phyloP scores from a whole-genome alignment of 2,797 vertebrate genomes.

The Enteromius trimaculatus region DNA sequence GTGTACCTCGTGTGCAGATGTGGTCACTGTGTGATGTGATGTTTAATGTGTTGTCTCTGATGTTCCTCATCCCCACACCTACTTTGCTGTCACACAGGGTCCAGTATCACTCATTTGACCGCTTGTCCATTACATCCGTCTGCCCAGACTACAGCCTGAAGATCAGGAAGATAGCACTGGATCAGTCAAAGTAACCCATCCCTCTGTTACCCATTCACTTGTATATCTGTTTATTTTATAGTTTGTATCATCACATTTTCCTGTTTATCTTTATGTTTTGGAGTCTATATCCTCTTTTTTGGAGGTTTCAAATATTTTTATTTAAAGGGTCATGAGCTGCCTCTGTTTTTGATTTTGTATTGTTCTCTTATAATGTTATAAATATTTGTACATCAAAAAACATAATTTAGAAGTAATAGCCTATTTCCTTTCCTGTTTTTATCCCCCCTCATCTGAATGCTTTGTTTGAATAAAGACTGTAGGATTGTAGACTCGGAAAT shows the following conservation, averaged over 20 bases:
- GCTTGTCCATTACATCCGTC: constrained; percentile 67
- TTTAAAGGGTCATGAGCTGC: not conserved
- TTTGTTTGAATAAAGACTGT: not conserved
- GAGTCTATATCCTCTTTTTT: not conserved
- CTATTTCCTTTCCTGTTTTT: not conserved
- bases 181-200: constrained; percentile 66
- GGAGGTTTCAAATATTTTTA: not conserved
- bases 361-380: not conserved
- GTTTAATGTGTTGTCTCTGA: constrained; percentile 39
- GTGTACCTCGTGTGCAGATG: not conserved
- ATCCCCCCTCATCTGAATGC: not conserved
- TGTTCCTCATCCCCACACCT: constrained; percentile 44
- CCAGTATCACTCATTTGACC: constrained; percentile 68
- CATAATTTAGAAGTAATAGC: not conserved
- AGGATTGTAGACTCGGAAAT: not conserved
- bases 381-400: not conserved
- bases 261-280: not conserved
- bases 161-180: constrained; percentile 65
- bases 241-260: not conserved
- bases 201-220: constrained; percentile 36
- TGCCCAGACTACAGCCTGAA: constrained; percentile 68
- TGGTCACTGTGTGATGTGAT: constrained; percentile 40
- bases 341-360: not conserved
- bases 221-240: constrained; percentile 23
- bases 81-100: constrained; percentile 62